These are phyloP conservation scores for Ditula angustiorana DNA, from an alignment of 2,888 invertebrate species.

Conservation along the genomic window DNA sequence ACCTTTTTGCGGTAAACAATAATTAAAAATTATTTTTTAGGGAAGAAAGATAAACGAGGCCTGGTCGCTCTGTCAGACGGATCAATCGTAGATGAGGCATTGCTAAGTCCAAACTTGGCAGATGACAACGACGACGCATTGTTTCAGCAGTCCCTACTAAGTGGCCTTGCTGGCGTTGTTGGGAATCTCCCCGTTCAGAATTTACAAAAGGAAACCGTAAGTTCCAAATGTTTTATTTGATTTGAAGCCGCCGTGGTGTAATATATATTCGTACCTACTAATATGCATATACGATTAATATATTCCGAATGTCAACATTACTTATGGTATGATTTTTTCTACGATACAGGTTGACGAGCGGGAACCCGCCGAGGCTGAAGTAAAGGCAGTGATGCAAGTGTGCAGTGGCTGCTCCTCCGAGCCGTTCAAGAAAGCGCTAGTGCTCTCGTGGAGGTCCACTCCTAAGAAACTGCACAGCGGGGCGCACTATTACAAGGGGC, in stretches of 20 bases:
- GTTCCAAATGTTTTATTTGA: constrained; percentile 38
- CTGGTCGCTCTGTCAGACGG: constrained; percentile 88
- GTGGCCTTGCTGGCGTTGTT: constrained; percentile 90
- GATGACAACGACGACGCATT: constrained; percentile 64
- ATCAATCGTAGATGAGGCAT: constrained; percentile 87
- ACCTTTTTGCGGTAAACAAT: no score
- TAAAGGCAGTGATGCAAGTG: constrained; percentile 91
- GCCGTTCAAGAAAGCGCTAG: constrained; percentile 92
- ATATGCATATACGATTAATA: no score
- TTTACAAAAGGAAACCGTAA: constrained; percentile 87
- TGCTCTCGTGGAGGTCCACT: constrained; percentile 90
- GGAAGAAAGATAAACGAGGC: constrained; percentile 88
- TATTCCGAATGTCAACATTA: no score
- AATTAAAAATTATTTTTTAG: constrained; percentile 48
- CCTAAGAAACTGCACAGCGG: constrained; percentile 91
- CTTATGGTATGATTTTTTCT: neutral
- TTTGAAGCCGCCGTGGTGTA: neutral
- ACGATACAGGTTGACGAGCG: constrained; percentile 87
- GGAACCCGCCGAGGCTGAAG: constrained; percentile 94
- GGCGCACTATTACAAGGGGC: constrained; percentile 88
- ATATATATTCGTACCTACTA: no score
- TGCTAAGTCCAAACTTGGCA: constrained; percentile 71
- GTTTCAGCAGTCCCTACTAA: constrained; percentile 84
- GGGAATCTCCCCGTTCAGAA: constrained; percentile 86
- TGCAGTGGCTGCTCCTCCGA: constrained; percentile 91